Conservation (phyloP, 2,113 vertebrate genomes). For the Alexandromys fortis region DNA sequence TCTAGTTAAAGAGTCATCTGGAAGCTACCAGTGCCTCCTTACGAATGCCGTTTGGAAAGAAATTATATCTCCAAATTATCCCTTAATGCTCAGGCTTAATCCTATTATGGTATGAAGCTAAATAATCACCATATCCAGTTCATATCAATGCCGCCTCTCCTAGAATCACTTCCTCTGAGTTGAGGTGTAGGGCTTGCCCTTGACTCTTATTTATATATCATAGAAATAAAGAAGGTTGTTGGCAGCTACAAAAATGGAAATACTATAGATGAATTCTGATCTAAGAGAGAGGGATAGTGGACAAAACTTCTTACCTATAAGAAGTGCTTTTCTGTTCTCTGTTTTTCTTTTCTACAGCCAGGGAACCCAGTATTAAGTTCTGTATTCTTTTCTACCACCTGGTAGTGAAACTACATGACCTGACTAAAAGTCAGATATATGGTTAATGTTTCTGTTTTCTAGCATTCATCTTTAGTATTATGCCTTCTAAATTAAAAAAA, state of each 20-base stretch:
- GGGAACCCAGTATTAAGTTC: not conserved
- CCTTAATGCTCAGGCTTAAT: slow-evolving; percentile 49
- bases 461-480: not conserved
- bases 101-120: slow-evolving; percentile 31
- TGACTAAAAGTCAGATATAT: not conserved
- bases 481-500: slow-evolving; percentile 10
- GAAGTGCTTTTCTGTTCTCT: not conserved
- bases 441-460: not conserved
- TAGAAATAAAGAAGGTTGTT: not conserved
- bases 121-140: not conserved
- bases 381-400: not conserved
- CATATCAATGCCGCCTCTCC: not conserved
- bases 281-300: not conserved
- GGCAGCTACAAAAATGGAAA: not conserved
- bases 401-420: not conserved
- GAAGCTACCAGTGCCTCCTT: not conserved
- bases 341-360: slow-evolving; percentile 9
- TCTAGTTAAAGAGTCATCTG: slow-evolving; percentile 33
- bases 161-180: not conserved
- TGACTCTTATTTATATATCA: not conserved
- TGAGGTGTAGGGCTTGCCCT: not conserved
- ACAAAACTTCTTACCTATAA: not conserved
- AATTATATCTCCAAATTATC: slow-evolving; percentile 41
- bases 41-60: slow-evolving; percentile 33
- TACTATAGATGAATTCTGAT: not conserved